phyloP scores from a whole-genome alignment of 2,113 vertebrate genomes.

The Mesocricetus auratus region DNA sequence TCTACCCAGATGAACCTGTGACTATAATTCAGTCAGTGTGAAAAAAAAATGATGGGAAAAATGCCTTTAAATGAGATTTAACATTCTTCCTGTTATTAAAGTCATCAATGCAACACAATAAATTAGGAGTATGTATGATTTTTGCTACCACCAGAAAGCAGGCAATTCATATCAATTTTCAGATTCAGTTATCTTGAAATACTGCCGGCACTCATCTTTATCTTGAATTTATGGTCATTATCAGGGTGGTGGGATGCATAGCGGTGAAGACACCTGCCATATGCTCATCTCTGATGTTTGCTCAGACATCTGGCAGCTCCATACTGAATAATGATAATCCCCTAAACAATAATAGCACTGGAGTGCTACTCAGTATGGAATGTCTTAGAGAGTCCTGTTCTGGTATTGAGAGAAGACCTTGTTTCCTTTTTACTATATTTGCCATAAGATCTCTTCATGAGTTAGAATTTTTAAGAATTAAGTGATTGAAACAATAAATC shows the following conservation, averaged over 20 bases:
- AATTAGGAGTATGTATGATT: not conserved
- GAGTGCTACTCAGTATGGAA: not conserved
- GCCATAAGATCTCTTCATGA: not conserved
- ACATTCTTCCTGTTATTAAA: not conserved
- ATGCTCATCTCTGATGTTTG: not conserved
- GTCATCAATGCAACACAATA: not conserved
- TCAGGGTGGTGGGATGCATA: not conserved
- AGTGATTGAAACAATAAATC: not conserved
- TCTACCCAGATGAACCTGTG: not conserved
- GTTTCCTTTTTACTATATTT: not conserved
- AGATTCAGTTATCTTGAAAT: not conserved
- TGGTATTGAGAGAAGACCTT: not conserved
- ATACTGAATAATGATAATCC: rapidly evolving
- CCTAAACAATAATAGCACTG: not conserved
- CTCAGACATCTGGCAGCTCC: not conserved
- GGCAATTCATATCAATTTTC: not conserved
- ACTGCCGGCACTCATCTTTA: not conserved
- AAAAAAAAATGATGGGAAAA: not conserved
- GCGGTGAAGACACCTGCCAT: not conserved
- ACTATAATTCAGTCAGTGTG: not conserved
- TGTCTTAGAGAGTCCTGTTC: not conserved
- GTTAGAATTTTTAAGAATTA: not conserved
- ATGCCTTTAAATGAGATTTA: not conserved
- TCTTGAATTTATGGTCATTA: not conserved
- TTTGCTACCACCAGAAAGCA: not conserved